Conservation (phyloP, 2,888 invertebrate species). For the Pseudoips prasinana region DNA sequence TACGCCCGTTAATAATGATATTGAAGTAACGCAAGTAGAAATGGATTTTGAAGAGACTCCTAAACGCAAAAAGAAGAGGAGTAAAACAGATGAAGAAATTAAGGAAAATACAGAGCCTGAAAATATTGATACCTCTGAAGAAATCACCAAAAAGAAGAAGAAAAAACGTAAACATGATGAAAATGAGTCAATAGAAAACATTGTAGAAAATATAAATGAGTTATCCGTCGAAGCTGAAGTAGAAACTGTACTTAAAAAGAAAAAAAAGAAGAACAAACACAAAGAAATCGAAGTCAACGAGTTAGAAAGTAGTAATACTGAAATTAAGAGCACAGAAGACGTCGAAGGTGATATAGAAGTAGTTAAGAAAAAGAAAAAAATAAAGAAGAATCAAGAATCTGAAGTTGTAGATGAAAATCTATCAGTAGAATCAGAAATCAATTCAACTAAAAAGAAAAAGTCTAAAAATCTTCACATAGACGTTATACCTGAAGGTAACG, state of each 20-base stretch:
- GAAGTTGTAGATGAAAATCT: conserved; percentile 4
- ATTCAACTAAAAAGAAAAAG: conserved; percentile 6
- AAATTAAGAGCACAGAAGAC: neutral
- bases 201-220: conserved; percentile 16
- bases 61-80: conserved; percentile 38
- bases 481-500: too few species aligned
- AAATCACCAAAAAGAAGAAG: conserved; percentile 27
- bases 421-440: conserved; percentile 6
- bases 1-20: conserved; percentile 20
- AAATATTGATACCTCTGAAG: conserved; percentile 2
- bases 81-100: conserved; percentile 11
- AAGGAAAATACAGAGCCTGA: conserved; percentile 4
- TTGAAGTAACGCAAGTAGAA: conserved; percentile 10
- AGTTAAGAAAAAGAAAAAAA: conserved; percentile 38
- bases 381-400: conserved; percentile 21
- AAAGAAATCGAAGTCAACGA: conserved; percentile 13
- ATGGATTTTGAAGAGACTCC: conserved; percentile 10
- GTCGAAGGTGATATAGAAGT: conserved; percentile 3
- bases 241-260: conserved; percentile 34
- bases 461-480: conserved; percentile 9
- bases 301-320: conserved; percentile 1
- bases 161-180: conserved; percentile 35
- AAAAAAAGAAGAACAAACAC: conserved; percentile 39
- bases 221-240: conserved; percentile 12
- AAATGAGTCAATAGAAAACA: conserved; percentile 12